These are phyloP conservation scores for Tympanuchus pallidicinctus DNA, from an alignment of 2,113 vertebrate species.

Conservation along the genomic window DNA sequence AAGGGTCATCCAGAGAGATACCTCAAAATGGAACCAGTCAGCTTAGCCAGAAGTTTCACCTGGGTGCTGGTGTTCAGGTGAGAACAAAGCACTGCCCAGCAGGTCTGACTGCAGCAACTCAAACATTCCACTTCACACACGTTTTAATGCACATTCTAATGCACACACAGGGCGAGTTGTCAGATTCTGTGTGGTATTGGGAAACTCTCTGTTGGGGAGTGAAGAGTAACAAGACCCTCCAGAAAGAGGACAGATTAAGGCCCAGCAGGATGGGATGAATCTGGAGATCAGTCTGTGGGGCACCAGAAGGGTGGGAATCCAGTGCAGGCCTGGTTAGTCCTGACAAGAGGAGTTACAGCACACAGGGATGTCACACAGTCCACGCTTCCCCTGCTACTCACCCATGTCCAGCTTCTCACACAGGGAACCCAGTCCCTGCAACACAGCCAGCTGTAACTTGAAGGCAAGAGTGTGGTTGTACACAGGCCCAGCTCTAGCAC, in stretches of 20 bases:
- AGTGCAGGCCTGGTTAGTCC: neutral
- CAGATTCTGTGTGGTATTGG: neutral
- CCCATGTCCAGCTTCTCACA: slow-evolving; percentile 87
- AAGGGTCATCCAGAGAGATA: neutral
- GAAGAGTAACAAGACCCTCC: neutral
- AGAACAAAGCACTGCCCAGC: neutral
- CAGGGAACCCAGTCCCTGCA: slow-evolving; percentile 90
- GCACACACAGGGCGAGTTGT: neutral
- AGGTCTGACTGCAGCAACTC: neutral
- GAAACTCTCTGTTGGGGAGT: neutral
- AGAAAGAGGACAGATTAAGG: neutral
- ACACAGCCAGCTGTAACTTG: slow-evolving; percentile 90
- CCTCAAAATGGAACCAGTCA: neutral
- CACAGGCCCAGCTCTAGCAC: slow-evolving; percentile 85
- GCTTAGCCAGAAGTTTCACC: neutral
- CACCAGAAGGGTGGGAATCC: neutral
- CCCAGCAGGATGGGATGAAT: neutral
- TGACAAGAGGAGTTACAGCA: neutral
- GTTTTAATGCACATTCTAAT: neutral
- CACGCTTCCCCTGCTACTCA: slow-evolving; percentile 66
- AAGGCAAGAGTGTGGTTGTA: slow-evolving; percentile 90
- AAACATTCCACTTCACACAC: accelerated
- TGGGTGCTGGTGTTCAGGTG: neutral
- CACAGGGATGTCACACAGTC: neutral
- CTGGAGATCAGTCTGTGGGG: neutral